Base-by-base conservation (phyloP, 2,888 invertebrate species). In the Gisinianus flammeolus region DNA sequence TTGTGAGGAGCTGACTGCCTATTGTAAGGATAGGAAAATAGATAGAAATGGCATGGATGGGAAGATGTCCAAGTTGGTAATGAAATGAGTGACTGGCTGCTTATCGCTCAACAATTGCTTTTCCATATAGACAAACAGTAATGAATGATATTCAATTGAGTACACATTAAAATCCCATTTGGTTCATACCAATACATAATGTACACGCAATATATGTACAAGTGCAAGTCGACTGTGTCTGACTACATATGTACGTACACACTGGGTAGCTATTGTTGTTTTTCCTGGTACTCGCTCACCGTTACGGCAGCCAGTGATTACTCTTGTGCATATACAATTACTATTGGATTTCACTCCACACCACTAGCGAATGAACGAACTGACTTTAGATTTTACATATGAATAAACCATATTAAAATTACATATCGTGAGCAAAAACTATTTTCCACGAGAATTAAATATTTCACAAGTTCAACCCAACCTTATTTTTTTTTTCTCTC, bases 201-300 rank as follows among this genome's bases (percentile, higher is more conserved):
- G 19, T 16, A 44, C 44, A 44, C 44, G 12, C 12, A 44, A 44
- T 1, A 44, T 12, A 44, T 19, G 19, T 44, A 2, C 8, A 19
- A 44, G 3, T n/a, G 5, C 35, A 12, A 35, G 35, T 35, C 35
- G 6, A 35, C 5, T 35, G 12, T 8, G 35, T 5, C 35, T 5
- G 35, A 35, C 35, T 56, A 16, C 44, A 10, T 54, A 62, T 24
- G 62, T 62, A 62, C 24, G 12, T 62, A 24, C 10, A 24, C 72
- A 31, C 2, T 26, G 62, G 44, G 68, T 71, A 16, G 3, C 67
- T 56, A 73, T 78, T 78, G 77, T 78, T 73, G 67, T 68, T 54
- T 62, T 78, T 78, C 77, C 73, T 78, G 73, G 77, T 72, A 78
- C 68, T 78, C 67, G 26, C 67, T 78, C 68, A 68, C 72, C 71